These are phyloP conservation scores for Malurus elegans DNA, from an alignment of 2,113 vertebrate genomes.

Conservation along the genomic window DNA sequence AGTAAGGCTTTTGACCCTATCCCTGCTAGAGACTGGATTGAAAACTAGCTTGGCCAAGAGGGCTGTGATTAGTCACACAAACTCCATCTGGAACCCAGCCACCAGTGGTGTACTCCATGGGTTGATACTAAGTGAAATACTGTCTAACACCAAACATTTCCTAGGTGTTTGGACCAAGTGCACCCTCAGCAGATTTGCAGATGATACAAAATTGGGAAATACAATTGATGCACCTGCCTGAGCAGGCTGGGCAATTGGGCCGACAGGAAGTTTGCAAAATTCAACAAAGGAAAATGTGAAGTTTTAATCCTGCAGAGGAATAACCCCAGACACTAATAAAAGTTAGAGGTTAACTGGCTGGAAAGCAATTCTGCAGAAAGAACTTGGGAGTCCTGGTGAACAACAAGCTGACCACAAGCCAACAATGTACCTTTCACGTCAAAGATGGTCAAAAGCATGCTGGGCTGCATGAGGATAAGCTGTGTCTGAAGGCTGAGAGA, in stretches of 20 bases:
- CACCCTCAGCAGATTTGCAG: not conserved
- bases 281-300: not conserved
- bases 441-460: not conserved
- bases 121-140: not conserved
- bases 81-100: not conserved
- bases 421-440: not conserved
- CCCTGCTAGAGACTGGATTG: not conserved
- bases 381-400: not conserved
- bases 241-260: too few species aligned
- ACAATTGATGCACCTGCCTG: not conserved
- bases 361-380: not conserved
- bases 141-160: not conserved
- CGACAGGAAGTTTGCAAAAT: not conserved
- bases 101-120: not conserved
- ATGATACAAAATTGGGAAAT: not conserved
- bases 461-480: not conserved
- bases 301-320: not conserved
- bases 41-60: not conserved
- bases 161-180: not conserved
- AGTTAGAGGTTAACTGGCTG: not conserved
- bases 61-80: accelerated
- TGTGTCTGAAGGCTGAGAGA: accelerated
- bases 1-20: not conserved
- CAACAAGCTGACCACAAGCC: not conserved
- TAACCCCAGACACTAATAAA: not conserved